phyloP scores from a whole-genome alignment of 2,888 invertebrate species.

The Lissonota sp. region DNA sequence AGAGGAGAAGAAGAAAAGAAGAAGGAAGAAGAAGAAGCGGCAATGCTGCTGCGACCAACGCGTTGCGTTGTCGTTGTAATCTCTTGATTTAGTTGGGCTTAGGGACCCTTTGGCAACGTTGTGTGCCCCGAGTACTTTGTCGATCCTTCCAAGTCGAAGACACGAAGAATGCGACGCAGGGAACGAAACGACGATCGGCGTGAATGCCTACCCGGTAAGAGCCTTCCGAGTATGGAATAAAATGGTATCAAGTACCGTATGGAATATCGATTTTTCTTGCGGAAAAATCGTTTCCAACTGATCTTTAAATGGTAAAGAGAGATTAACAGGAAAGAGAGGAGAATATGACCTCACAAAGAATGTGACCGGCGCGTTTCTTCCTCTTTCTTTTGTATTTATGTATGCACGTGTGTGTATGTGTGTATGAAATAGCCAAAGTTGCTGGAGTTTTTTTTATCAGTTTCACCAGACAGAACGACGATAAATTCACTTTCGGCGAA shows the following conservation, averaged over 20 bases:
- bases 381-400: not conserved
- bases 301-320: no score
- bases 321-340: slow-evolving; percentile 1
- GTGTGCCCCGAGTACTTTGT: slow-evolving; percentile 48
- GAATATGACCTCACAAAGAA: slow-evolving; percentile 20
- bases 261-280: slow-evolving; percentile 54
- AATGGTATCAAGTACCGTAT: slow-evolving; percentile 55
- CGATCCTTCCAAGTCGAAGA: slow-evolving; percentile 49
- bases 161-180: slow-evolving; percentile 39
- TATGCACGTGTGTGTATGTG: not conserved
- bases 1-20: no score
- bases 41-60: slow-evolving; percentile 42
- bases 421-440: slow-evolving; percentile 13
- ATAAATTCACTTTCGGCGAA: slow-evolving; percentile 36
- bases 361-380: no score
- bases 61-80: slow-evolving; percentile 63
- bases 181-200: slow-evolving; percentile 25
- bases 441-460: slow-evolving; percentile 5
- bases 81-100: slow-evolving; percentile 60
- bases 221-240: slow-evolving; percentile 48
- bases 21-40: slow-evolving; percentile 38
- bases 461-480: not conserved
- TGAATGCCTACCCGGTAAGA: slow-evolving; percentile 40
- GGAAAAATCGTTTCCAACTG: slow-evolving; percentile 44
- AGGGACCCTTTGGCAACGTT: slow-evolving; percentile 53